These are phyloP conservation scores for Melanophora roralis DNA, from an alignment of 2,888 invertebrate species.

Conservation along the genomic window DNA sequence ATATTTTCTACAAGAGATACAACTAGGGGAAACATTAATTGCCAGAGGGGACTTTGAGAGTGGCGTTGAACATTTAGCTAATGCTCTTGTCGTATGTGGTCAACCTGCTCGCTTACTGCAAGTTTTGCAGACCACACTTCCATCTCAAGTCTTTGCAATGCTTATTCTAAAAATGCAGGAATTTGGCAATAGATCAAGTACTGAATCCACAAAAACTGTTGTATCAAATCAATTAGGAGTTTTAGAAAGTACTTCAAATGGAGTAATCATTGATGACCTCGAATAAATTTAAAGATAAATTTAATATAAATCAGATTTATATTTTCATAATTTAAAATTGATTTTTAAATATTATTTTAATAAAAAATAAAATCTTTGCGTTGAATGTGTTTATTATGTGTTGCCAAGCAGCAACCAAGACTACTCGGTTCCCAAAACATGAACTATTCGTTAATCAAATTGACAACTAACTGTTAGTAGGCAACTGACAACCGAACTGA, in stretches of 20 bases:
- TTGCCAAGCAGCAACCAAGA: too few species aligned
- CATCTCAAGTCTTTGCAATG: slow-evolving; percentile 94
- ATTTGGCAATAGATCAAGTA: slow-evolving; percentile 72
- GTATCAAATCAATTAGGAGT: slow-evolving; percentile 65
- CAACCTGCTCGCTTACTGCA: slow-evolving; percentile 80
- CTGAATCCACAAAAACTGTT: slow-evolving; percentile 68
- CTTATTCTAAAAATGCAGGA: slow-evolving; percentile 84
- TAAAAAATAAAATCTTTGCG: too few species aligned
- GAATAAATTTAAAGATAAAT: slow-evolving; percentile 68
- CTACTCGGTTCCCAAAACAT: too few species aligned
- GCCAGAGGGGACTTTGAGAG: slow-evolving; percentile 91
- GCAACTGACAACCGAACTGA: too few species aligned
- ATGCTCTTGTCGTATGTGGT: slow-evolving; percentile 98
- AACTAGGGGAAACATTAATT: slow-evolving; percentile 94
- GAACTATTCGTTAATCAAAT: too few species aligned
- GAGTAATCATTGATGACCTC: slow-evolving; percentile 73
- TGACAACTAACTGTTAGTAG: too few species aligned
- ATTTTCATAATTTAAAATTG: too few species aligned
- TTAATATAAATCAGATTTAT: too few species aligned
- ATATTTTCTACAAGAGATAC: slow-evolving; percentile 85
- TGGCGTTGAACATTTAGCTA: slow-evolving; percentile 96
- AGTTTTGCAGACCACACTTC: slow-evolving; percentile 93
- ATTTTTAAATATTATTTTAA: too few species aligned
- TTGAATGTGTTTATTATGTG: too few species aligned
- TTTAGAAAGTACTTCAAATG: slow-evolving; percentile 67